A percentile compares a stretch with the other conserved stretches of the same genome.
These are phyloP conservation scores for Xiphorhynchus erythropygius DNA, from an alignment of 2,797 vertebrate genomes.

Conservation along the genomic window DNA sequence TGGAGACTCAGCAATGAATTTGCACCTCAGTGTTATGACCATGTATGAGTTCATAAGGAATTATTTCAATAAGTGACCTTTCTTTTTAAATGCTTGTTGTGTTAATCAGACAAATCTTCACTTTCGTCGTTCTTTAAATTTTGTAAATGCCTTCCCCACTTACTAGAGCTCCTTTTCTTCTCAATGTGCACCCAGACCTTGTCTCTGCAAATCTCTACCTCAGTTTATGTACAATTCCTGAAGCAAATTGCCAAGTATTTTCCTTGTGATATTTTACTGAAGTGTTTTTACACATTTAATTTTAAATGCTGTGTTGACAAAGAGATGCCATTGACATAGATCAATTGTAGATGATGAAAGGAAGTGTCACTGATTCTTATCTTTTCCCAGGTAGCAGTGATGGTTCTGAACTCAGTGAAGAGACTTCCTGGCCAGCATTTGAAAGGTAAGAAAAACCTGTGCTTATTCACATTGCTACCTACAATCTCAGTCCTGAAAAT, in stretches of 20 bases:
- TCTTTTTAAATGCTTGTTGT: not conserved
- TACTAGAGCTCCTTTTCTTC: not conserved
- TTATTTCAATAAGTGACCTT: not conserved
- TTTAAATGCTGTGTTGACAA: not conserved
- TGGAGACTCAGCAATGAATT: not conserved
- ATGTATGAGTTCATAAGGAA: not conserved
- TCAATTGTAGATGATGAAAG: not conserved
- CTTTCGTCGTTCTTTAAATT: not conserved
- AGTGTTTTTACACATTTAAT: not conserved
- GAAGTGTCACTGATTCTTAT: not conserved
- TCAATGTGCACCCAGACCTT: not conserved
- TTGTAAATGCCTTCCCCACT: not conserved
- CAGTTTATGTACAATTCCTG: not conserved
- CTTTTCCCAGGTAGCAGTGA: slow-evolving; percentile 91
- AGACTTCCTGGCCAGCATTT: slow-evolving; percentile 97
- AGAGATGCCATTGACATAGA: not conserved
- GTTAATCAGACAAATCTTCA: not conserved
- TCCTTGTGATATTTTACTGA: not conserved
- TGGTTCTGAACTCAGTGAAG: slow-evolving; percentile 97
- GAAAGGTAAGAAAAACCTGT: slow-evolving; percentile 86
- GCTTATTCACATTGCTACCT: not conserved
- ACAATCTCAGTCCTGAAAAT: not conserved
- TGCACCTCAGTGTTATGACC: not conserved
- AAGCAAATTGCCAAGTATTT: not conserved
- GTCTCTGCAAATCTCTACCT: not conserved